These are phyloP conservation scores for Indicator indicator DNA, from an alignment of 2,113 vertebrate species.

Conservation along the genomic window DNA sequence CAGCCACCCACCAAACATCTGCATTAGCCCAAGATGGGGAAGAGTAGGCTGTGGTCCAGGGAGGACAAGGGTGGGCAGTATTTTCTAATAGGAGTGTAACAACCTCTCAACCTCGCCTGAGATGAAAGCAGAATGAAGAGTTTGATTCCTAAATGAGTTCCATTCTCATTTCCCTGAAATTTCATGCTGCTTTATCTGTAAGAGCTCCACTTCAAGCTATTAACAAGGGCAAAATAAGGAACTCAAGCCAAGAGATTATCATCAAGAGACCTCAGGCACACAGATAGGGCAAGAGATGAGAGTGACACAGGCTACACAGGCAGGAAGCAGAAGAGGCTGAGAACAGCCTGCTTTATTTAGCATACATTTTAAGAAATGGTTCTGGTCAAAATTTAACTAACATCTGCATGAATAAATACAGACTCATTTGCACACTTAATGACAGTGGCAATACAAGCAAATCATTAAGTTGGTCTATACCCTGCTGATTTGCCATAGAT, in stretches of 20 bases:
- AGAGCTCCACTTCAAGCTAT: neutral
- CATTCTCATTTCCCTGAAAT: conserved; percentile 32
- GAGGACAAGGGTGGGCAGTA: neutral
- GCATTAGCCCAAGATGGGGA: neutral
- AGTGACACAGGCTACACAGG: neutral
- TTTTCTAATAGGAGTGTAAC: neutral
- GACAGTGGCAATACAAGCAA: conserved; percentile 21
- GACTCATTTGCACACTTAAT: neutral
- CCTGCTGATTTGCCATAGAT: neutral
- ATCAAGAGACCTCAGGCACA: neutral
- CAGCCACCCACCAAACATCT: neutral
- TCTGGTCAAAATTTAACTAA: conserved; percentile 19
- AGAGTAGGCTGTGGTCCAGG: neutral
- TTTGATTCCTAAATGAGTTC: neutral
- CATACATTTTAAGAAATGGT: neutral
- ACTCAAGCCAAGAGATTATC: conserved; percentile 6
- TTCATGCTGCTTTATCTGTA: conserved; percentile 30
- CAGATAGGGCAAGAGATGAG: neutral
- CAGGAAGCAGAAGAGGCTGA: neutral
- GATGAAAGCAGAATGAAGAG: neutral
- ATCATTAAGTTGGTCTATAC: neutral
- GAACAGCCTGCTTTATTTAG: conserved; percentile 8
- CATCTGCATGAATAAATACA: neutral
- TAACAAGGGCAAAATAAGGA: conserved; percentile 41
- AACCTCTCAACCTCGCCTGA: neutral